Conservation (phyloP, 2,113 vertebrate species). For the Melozone crissalis region DNA sequence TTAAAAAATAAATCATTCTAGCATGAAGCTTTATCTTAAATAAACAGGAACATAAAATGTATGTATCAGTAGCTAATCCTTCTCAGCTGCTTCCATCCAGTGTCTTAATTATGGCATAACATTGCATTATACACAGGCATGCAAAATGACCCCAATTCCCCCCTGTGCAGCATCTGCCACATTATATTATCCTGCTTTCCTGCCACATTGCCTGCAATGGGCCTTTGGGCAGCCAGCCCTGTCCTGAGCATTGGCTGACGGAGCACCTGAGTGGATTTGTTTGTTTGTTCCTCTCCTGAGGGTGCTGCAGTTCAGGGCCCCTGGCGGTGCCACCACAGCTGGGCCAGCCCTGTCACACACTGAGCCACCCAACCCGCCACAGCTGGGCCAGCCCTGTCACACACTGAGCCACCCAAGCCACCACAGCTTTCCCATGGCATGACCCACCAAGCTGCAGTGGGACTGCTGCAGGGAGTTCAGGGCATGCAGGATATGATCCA, state of each 20-base stretch:
- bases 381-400: neutral
- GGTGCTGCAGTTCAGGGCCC: neutral
- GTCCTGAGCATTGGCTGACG: neutral
- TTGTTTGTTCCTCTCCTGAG: neutral
- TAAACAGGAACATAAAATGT: constrained; percentile 7
- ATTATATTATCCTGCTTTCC: constrained; percentile 14
- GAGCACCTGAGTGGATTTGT: neutral
- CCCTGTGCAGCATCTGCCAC: constrained; percentile 34
- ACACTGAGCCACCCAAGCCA: neutral
- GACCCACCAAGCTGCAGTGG: fast-evolving
- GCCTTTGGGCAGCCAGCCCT: neutral
- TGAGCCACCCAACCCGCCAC: neutral
- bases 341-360: neutral
- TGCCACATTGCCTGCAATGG: neutral
- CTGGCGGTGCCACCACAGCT: too few relatives aligned
- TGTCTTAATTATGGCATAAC: constrained; percentile 10
- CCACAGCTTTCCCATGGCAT: fast-evolving
- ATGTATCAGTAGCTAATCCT: constrained; percentile 34
- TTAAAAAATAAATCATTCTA: neutral
- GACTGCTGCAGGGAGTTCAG: neutral
- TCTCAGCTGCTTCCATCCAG: neutral
- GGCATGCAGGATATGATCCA: neutral
- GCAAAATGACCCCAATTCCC: constrained; percentile 14
- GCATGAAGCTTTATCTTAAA: constrained; percentile 6
- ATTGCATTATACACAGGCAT: neutral